Conservation (phyloP, 2,888 invertebrate genomes). For the Dryocosmus kuriphilus region DNA sequence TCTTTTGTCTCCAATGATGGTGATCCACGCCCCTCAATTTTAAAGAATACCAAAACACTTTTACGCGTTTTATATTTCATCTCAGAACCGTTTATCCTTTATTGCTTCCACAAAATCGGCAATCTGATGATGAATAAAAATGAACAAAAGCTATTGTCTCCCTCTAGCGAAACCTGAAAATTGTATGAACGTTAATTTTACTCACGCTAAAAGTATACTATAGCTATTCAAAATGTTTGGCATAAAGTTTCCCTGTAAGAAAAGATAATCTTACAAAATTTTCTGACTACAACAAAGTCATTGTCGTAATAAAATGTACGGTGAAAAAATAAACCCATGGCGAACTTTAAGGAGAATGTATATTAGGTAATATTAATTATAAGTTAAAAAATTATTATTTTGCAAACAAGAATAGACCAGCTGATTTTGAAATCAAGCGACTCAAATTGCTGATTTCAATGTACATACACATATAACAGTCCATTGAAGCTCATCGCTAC, state of each 20-base stretch:
- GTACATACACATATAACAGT: not conserved
- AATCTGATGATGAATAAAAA: not conserved
- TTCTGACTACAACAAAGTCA: too few relatives aligned
- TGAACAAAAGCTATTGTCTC: not conserved
- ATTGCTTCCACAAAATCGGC: not conserved
- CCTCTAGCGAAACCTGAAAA: not conserved
- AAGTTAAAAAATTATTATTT: not conserved
- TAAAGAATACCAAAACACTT: not conserved
- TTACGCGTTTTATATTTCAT: not conserved
- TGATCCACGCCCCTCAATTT: too few relatives aligned
- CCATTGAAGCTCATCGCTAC: slow-evolving; percentile 2
- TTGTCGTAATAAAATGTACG: too few relatives aligned
- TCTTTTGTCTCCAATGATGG: too few relatives aligned
- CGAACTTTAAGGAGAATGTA: not conserved
- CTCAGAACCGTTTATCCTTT: not conserved
- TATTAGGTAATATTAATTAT: not conserved
- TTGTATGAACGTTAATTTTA: too few relatives aligned
- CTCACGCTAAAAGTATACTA: too few relatives aligned
- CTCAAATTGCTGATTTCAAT: not conserved
- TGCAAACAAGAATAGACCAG: not conserved
- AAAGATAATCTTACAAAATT: too few relatives aligned
- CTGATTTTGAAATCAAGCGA: not conserved
- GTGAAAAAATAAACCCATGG: too few relatives aligned
- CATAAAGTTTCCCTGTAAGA: too few relatives aligned
- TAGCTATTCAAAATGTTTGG: too few relatives aligned